phyloP scores from a whole-genome alignment of 2,797 vertebrate species.

The Acipenser ruthenus region DNA sequence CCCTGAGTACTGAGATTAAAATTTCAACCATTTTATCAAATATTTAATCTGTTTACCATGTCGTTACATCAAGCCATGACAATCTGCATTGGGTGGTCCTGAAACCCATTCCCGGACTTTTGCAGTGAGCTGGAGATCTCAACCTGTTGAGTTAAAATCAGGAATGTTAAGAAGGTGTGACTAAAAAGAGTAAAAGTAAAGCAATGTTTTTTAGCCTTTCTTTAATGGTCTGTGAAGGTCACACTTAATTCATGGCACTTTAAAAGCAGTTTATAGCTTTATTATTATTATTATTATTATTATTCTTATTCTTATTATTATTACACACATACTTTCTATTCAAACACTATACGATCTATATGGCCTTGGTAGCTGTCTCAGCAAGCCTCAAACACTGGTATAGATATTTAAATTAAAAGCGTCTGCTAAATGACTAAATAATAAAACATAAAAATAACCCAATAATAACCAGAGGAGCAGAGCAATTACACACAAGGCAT shows the following conservation, averaged over 20 bases:
- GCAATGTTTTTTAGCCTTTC: conserved; percentile 9
- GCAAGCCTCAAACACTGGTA: background rate
- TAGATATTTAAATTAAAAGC: too few relatives aligned
- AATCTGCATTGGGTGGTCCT: conserved; percentile 29
- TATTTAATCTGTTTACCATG: conserved; percentile 32
- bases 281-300: background rate
- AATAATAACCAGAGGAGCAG: too few relatives aligned
- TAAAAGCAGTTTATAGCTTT: conserved; percentile 23
- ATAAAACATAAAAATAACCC: too few relatives aligned
- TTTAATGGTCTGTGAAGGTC: conserved; percentile 14
- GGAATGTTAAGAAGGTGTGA: conserved; percentile 15
- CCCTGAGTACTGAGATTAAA: conserved; percentile 14
- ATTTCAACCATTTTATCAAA: conserved; percentile 26
- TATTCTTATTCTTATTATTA: too few relatives aligned
- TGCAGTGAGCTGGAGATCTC: conserved; percentile 14
- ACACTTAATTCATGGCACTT: conserved; percentile 27
- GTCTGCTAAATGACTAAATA: too few relatives aligned
- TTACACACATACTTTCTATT: too few relatives aligned
- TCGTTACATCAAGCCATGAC: conserved; percentile 33
- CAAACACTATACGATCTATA: too few relatives aligned
- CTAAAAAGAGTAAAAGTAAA: conserved; percentile 10
- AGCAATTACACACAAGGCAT: too few relatives aligned
- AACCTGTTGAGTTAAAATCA: conserved; percentile 22
- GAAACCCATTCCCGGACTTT: background rate
- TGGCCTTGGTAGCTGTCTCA: background rate